Percentiles rank a stretch among this genome's conserved stretches.
These are phyloP conservation scores for Margarornis squamiger DNA, from an alignment of 2,797 vertebrate genomes.

Conservation along the genomic window DNA sequence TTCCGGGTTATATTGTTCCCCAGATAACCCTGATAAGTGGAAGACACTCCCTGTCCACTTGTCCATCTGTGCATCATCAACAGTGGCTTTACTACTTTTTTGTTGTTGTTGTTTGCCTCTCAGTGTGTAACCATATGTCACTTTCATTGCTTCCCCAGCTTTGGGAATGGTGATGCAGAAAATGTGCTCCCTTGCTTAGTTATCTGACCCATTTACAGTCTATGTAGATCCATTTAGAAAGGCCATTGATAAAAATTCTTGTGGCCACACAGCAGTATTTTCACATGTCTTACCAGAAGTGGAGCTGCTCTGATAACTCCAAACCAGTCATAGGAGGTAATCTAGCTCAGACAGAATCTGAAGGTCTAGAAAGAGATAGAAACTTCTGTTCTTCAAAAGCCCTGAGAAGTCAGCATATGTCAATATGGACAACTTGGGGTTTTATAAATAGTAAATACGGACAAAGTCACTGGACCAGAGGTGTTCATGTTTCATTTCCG, in stretches of 20 bases:
- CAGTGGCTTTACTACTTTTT: not conserved
- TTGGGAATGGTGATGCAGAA: not conserved
- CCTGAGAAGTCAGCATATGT: not conserved
- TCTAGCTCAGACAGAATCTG: not conserved
- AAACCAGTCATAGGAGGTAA: not conserved
- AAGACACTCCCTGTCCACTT: not conserved
- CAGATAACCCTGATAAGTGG: not conserved
- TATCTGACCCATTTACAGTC: not conserved
- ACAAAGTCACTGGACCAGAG: not conserved
- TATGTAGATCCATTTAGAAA: not conserved
- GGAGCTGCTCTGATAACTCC: not conserved
- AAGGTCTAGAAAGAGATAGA: not conserved
- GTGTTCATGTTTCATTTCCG: not conserved
- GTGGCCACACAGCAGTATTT: not conserved
- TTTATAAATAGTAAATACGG: not conserved
- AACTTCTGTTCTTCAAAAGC: not conserved
- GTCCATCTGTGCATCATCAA: not conserved
- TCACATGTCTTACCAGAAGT: not conserved
- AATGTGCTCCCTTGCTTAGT: not conserved
- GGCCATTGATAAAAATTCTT: not conserved
- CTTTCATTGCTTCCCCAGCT: not conserved
- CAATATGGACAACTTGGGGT: not conserved
- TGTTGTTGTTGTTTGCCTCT: not conserved
- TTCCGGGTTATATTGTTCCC: not conserved
- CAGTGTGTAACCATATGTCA: not conserved